phyloP scores from a whole-genome alignment of 2,888 invertebrate genomes.

The Rugalucina vietnamica region DNA sequence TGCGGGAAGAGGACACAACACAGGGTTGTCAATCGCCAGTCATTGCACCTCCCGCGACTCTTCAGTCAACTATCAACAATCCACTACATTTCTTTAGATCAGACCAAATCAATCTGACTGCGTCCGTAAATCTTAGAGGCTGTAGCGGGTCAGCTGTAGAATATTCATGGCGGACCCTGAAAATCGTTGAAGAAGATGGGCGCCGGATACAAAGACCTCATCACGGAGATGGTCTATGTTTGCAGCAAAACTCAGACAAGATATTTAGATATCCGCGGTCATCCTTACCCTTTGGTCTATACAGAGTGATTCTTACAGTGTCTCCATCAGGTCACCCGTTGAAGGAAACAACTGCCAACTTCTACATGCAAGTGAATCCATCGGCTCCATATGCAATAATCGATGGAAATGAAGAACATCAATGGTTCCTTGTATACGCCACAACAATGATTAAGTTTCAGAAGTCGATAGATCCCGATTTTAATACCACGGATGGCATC shows the following conservation, averaged over 20 bases:
- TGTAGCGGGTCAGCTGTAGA: slow-evolving; percentile 47
- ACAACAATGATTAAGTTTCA: slow-evolving; percentile 73
- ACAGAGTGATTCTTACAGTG: slow-evolving; percentile 74
- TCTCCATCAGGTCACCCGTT: slow-evolving; percentile 68
- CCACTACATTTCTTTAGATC: slow-evolving; percentile 68
- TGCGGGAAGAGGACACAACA: slow-evolving; percentile 56
- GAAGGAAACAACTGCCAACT: slow-evolving; percentile 49
- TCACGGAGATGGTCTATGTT: slow-evolving; percentile 65
- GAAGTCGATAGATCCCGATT: slow-evolving; percentile 75
- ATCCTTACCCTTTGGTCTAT: slow-evolving; percentile 73
- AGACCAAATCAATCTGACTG: slow-evolving; percentile 67
- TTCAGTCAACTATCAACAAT: slow-evolving; percentile 32
- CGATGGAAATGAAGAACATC: slow-evolving; percentile 68
- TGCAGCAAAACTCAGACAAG: slow-evolving; percentile 57
- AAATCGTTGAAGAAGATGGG: slow-evolving; percentile 57
- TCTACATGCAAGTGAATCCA: slow-evolving; percentile 69
- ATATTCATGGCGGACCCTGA: slow-evolving; percentile 75
- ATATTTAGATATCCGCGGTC: slow-evolving; percentile 67
- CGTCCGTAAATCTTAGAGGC: slow-evolving; percentile 60
- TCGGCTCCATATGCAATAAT: slow-evolving; percentile 74
- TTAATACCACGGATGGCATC: slow-evolving; percentile 74
- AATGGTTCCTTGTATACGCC: slow-evolving; percentile 72
- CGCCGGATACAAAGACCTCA: slow-evolving; percentile 68
- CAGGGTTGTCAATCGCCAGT: slow-evolving; percentile 46
- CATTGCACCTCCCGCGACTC: slow-evolving; percentile 18